Conservation (phyloP, 1,140 invertebrate genomes). For the Nasonia giraulti region DNA sequence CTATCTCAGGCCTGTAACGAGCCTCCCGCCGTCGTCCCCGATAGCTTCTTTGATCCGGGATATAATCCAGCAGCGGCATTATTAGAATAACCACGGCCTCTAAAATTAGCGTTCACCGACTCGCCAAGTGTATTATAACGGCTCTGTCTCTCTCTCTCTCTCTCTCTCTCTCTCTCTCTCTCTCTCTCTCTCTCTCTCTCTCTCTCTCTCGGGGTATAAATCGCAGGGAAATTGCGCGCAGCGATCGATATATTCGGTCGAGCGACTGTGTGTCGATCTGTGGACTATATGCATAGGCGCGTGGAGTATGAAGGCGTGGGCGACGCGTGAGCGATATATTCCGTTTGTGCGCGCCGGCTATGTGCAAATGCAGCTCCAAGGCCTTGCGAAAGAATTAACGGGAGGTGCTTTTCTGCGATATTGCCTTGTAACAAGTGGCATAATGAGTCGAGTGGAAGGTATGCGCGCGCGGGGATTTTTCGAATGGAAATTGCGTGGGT, state of each 20-base stretch:
- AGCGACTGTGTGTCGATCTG: not conserved
- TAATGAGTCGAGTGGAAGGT: not conserved
- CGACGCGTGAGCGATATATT: not conserved
- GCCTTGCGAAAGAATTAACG: slow-evolving; percentile 21
- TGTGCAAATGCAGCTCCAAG: not conserved
- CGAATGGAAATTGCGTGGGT: not conserved
- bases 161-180: too few species aligned
- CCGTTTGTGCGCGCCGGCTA: not conserved
- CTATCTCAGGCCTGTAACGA: too few species aligned
- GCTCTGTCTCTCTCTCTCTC: not conserved
- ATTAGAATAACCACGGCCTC: not conserved
- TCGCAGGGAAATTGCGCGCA: too few species aligned
- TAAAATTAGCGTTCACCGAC: slow-evolving; percentile 19
- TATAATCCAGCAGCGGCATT: not conserved
- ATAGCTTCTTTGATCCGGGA: not conserved
- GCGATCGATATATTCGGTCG: not conserved
- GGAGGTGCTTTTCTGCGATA: not conserved
- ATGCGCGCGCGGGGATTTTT: not conserved
- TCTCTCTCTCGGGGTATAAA: too few species aligned
- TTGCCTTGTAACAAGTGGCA: not conserved
- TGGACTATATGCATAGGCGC: too few species aligned
- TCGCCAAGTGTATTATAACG: not conserved
- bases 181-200: too few species aligned
- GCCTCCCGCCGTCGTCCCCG: too few species aligned
- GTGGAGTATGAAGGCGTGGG: not conserved